A percentile compares a stretch with the other conserved stretches of the same genome.
phyloP scores from a whole-genome alignment of 2,888 invertebrate genomes.

The Lithophane socia region DNA sequence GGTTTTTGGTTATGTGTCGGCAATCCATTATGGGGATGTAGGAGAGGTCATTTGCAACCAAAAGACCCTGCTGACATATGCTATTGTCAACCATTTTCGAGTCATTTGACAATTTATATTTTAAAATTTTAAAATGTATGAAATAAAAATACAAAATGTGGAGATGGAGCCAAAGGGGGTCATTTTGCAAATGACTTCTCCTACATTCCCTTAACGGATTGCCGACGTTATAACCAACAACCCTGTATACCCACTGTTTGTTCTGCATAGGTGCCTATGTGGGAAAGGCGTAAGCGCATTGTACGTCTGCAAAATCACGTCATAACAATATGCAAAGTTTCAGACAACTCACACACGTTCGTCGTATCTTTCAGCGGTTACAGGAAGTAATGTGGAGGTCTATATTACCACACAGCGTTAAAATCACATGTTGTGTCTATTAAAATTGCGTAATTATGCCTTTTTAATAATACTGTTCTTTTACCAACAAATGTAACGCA shows the following conservation, averaged over 20 bases:
- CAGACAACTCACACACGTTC: not conserved
- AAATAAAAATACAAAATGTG: too few species aligned
- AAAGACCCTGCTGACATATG: too few species aligned
- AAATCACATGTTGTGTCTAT: slow-evolving; percentile 39
- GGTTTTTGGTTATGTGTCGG: too few species aligned
- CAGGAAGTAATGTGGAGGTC: slow-evolving; percentile 48
- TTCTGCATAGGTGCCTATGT: not conserved
- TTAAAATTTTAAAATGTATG: too few species aligned
- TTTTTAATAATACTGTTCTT: slow-evolving; percentile 18
- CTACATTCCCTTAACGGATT: too few species aligned
- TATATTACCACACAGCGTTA: slow-evolving; percentile 7
- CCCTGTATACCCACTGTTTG: not conserved
- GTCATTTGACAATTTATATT: too few species aligned
- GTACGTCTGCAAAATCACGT: not conserved
- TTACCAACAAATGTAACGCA: slow-evolving; percentile 43
- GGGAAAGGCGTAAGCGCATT: not conserved
- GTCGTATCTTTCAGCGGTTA: slow-evolving; percentile 27
- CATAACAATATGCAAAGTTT: not conserved
- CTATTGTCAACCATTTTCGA: too few species aligned
- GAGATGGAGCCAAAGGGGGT: too few species aligned
- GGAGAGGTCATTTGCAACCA: too few species aligned
- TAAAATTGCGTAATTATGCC: slow-evolving; percentile 13
- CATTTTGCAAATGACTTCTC: too few species aligned
- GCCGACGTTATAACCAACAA: too few species aligned
- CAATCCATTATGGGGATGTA: too few species aligned